These are phyloP conservation scores for Cheilosia soror DNA, from an alignment of 2,888 invertebrate genomes.

Conservation along the genomic window DNA sequence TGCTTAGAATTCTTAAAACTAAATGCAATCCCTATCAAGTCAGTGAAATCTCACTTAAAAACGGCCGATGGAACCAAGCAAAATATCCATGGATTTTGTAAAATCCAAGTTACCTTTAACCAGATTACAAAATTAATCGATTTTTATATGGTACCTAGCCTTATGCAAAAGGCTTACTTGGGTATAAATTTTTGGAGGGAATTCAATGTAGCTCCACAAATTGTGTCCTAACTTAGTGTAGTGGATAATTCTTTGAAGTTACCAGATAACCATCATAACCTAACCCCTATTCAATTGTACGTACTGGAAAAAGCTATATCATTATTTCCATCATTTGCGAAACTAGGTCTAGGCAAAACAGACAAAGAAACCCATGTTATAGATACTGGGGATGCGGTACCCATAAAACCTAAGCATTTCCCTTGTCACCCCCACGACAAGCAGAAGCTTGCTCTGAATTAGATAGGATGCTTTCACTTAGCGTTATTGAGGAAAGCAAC, in stretches of 20 bases:
- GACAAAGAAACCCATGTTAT: not conserved
- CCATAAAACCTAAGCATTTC: constrained; percentile 7
- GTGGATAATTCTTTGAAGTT: not conserved
- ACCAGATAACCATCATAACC: not conserved
- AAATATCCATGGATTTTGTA: not conserved
- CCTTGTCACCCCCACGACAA: constrained; percentile 6
- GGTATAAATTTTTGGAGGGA: constrained; percentile 6
- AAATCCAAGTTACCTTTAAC: not conserved
- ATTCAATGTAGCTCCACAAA: constrained; percentile 8
- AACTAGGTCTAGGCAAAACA: not conserved
- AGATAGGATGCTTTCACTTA: not conserved
- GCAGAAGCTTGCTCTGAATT: not conserved
- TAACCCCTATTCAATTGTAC: not conserved
- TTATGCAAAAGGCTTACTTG: constrained; percentile 4
- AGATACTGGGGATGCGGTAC: not conserved
- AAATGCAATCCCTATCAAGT: not conserved
- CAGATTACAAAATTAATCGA: not conserved
- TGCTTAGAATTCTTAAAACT: not conserved
- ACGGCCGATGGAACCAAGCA: constrained; percentile 14
- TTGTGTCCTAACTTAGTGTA: constrained; percentile 1
- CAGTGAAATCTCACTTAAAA: not conserved
- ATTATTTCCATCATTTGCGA: not conserved
- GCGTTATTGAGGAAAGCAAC: constrained; percentile 11
- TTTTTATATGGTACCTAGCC: constrained; percentile 1
- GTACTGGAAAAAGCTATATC: not conserved